phyloP scores from a whole-genome alignment of 2,888 invertebrate genomes.

The Meiosimyza decipiens region DNA sequence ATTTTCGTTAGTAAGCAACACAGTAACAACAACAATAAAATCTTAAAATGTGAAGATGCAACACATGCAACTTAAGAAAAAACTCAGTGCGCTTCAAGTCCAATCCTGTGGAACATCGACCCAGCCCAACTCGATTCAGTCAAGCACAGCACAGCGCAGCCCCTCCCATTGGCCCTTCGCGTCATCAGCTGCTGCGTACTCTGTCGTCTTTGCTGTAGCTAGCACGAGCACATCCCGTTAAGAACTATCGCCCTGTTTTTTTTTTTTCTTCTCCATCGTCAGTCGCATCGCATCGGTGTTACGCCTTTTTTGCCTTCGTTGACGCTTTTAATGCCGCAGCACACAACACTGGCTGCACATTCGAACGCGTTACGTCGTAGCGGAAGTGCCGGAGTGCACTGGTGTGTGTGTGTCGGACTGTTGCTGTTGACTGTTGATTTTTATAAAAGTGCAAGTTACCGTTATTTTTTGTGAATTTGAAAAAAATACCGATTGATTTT shows the following conservation, averaged over 20 bases:
- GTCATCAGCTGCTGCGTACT: not conserved
- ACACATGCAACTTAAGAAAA: constrained; percentile 3
- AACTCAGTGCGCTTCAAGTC: not conserved
- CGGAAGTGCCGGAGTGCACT: constrained; percentile 30
- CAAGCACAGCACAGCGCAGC: not conserved
- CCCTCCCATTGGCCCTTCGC: not conserved
- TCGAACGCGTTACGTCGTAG: constrained; percentile 32
- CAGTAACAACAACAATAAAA: constrained; percentile 15
- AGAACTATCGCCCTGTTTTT: not conserved
- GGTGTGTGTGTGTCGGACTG: constrained; percentile 30
- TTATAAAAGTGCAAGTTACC: not conserved
- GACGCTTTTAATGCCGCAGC: constrained; percentile 18
- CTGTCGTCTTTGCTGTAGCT: constrained; percentile 11
- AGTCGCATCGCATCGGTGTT: not conserved
- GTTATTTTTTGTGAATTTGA: not conserved
- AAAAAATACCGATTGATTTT: not conserved
- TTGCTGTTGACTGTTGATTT: not conserved
- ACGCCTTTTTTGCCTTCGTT: constrained; percentile 5
- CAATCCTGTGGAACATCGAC: not conserved
- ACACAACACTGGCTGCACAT: constrained; percentile 31
- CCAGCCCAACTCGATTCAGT: not conserved
- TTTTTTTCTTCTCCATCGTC: not conserved
- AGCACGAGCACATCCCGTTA: not conserved
- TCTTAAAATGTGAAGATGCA: not conserved
- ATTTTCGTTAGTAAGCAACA: not conserved